Percentiles rank a stretch among this genome's conserved stretches.
These are phyloP conservation scores for Pantherophis guttatus DNA, from an alignment of 2,113 vertebrate species.

Conservation along the genomic window DNA sequence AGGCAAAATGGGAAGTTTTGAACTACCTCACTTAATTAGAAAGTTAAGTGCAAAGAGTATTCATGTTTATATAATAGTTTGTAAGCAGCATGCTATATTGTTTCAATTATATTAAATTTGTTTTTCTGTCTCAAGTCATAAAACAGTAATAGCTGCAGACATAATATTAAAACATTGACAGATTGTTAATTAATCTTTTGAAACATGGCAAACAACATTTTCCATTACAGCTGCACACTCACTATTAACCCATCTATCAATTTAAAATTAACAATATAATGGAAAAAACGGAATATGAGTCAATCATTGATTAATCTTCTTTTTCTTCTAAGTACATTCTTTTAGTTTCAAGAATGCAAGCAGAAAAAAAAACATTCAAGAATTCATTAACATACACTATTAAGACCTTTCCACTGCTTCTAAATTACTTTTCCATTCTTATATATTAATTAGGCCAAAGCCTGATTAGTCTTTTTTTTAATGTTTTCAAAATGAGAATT, in stretches of 20 bases:
- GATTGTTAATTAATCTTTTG: background rate
- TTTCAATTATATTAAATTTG: background rate
- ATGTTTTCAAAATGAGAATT: background rate
- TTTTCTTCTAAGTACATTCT: background rate
- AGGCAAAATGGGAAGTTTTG: background rate
- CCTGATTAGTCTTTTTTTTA: background rate
- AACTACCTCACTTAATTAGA: background rate
- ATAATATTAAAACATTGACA: background rate
- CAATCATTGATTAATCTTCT: background rate
- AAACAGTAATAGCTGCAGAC: background rate
- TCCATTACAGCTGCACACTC: background rate
- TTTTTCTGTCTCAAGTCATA: background rate
- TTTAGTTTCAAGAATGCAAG: background rate
- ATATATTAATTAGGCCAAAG: background rate
- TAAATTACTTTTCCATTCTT: background rate
- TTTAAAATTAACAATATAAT: background rate
- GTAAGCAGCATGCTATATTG: background rate
- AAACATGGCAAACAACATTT: background rate
- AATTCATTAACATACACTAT: background rate
- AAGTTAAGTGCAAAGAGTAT: background rate
- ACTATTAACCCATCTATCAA: background rate
- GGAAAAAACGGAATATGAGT: background rate
- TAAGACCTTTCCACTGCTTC: background rate
- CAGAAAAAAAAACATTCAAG: background rate
- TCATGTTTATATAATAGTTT: background rate